Conservation (phyloP, 2,113 vertebrate species). For the Arvicanthis niloticus region DNA sequence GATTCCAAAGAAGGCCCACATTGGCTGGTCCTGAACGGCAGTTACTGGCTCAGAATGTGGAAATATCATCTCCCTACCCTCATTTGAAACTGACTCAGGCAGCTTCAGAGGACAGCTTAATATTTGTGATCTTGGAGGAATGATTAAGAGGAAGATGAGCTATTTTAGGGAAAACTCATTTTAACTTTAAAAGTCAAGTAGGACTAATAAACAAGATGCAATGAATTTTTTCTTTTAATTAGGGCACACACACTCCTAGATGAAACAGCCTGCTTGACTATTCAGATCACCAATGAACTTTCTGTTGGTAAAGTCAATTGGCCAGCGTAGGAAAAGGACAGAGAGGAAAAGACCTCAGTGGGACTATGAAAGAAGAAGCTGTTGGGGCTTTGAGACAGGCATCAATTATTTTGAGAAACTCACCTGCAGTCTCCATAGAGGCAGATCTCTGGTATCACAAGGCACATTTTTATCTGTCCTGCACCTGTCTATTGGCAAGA, state of each 20-base stretch:
- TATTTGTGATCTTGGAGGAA: slow-evolving; percentile 7
- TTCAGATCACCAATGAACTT: not conserved
- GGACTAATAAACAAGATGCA: not conserved
- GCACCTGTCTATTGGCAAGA: not conserved
- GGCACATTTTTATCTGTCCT: not conserved
- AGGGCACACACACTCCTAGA: not conserved
- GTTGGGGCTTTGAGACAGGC: not conserved
- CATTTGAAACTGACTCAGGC: not conserved
- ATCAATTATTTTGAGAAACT: not conserved
- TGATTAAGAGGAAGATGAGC: not conserved
- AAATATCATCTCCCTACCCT: not conserved
- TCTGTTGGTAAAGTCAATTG: not conserved
- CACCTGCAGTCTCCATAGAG: not conserved
- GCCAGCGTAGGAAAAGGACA: too few species aligned
- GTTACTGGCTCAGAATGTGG: slow-evolving; percentile 71
- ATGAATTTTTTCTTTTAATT: not conserved
- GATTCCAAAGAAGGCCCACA: not conserved
- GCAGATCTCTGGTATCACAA: not conserved
- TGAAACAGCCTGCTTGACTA: not conserved
- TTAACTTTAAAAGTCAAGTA: slow-evolving; percentile 52
- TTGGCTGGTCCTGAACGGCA: not conserved
- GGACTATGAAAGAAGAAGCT: not conserved
- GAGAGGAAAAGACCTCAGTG: not conserved
- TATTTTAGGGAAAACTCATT: not conserved
- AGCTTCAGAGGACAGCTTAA: slow-evolving; percentile 21